phyloP scores from a whole-genome alignment of 2,888 invertebrate species.

The Syrista parreyssii region DNA sequence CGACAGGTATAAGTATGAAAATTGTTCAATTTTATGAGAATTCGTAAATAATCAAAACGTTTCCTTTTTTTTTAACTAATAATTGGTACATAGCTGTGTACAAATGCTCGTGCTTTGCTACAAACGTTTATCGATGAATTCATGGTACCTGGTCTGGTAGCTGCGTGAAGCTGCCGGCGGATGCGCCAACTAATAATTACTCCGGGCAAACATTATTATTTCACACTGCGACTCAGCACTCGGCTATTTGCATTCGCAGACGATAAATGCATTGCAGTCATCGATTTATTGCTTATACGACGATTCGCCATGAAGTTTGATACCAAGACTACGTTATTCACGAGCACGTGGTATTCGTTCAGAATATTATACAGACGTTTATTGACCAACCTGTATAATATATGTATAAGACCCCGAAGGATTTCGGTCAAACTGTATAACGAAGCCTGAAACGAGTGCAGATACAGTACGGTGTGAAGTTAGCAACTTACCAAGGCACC shows the following conservation, averaged over 20 bases:
- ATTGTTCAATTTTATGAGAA: too few relatives aligned
- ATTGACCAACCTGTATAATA: background rate
- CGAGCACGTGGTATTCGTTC: background rate
- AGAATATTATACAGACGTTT: too few relatives aligned
- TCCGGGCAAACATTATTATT: constrained; percentile 3
- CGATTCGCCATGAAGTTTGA: background rate
- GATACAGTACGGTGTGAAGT: too few relatives aligned
- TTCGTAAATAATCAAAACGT: too few relatives aligned
- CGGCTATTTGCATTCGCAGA: background rate
- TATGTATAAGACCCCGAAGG: background rate
- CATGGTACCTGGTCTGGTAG: background rate
- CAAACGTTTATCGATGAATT: background rate
- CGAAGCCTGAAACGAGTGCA: background rate
- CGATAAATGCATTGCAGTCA: background rate
- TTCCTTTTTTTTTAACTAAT: too few relatives aligned
- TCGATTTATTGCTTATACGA: background rate
- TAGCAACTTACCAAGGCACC: too few relatives aligned
- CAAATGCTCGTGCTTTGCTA: background rate
- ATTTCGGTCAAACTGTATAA: background rate
- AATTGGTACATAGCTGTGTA: too few relatives aligned
- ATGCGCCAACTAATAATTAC: constrained; percentile 2
- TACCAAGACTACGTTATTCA: background rate
- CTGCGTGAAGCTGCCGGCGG: background rate
- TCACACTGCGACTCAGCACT: background rate
- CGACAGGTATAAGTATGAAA: too few relatives aligned